Evolutionary conservation across 2,113 vertebrate genomes (phyloP).

Genomic region (Tetrax tetrax): DNA sequence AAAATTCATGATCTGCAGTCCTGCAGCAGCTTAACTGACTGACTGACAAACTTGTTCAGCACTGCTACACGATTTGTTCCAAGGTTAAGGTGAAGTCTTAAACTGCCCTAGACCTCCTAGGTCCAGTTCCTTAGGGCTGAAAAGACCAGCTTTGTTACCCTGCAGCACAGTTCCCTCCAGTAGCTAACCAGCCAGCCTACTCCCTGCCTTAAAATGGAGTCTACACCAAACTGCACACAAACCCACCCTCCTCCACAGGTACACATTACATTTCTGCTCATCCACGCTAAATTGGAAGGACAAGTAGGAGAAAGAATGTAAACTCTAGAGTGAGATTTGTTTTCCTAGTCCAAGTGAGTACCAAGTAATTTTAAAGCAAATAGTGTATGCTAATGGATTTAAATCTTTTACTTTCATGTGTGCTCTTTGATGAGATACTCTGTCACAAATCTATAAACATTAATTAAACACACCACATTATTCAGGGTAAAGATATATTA

Average conservation of each 20-base stretch:
- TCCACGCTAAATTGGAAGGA: not conserved
- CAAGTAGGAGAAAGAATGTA: not conserved
- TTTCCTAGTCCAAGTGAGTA: not conserved
- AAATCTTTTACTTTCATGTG: not conserved
- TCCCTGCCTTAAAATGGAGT: not conserved
- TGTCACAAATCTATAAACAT: not conserved
- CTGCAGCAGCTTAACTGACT: not conserved
- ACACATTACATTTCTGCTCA: not conserved
- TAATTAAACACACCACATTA: not conserved
- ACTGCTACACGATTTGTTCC: not conserved
- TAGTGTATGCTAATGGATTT: constrained; percentile 3
- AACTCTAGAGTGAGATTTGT: not conserved
- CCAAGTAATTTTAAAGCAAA: constrained; percentile 24
- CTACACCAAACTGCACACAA: not conserved
- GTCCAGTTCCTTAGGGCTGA: not conserved
- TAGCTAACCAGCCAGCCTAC: not conserved
- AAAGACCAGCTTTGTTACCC: not conserved
- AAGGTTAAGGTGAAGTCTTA: not conserved
- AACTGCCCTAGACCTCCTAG: not conserved
- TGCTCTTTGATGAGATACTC: not conserved
- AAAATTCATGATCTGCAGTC: not conserved
- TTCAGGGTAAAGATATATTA: not conserved
- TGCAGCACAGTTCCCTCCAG: not conserved
- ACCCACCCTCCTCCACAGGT: not conserved
- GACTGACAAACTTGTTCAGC: accelerated